Evolutionary conservation across 2,797 vertebrate genomes (phyloP).

Genomic region (Phylloscopus collybita): DNA sequence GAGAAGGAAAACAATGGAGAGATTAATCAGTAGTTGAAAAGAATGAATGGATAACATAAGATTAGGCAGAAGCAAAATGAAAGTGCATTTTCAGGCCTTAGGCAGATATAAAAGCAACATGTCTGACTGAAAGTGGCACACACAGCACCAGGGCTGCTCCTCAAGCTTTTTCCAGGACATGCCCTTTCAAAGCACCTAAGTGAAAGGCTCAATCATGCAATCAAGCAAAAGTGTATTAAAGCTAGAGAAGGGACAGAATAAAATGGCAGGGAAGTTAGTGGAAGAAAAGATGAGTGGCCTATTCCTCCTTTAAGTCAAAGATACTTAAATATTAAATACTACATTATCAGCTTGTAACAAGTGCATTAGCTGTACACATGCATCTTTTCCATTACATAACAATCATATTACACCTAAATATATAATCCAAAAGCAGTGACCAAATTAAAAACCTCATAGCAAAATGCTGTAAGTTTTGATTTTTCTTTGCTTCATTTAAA

Average conservation of each 20-base stretch:
- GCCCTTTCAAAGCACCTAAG: background rate
- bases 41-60: constrained; percentile 28
- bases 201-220: background rate
- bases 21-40: constrained; percentile 56
- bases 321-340: background rate
- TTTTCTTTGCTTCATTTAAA: background rate
- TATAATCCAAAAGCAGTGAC: background rate
- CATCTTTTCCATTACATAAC: background rate
- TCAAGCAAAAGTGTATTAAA: background rate
- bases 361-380: background rate
- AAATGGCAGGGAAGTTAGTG: background rate
- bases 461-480: background rate
- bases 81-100: background rate
- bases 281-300: background rate
- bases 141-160: background rate
- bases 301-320: background rate
- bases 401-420: background rate
- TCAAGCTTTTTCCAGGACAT: background rate
- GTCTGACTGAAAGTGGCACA: background rate
- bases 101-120: background rate
- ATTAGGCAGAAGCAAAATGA: constrained; percentile 13
- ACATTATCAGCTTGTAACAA: background rate
- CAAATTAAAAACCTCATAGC: background rate
- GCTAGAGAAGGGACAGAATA: background rate
- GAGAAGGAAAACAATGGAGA: constrained; percentile 44